Base-by-base conservation (phyloP, 2,888 invertebrate species). In the Drosophila fulvimacula region DNA sequence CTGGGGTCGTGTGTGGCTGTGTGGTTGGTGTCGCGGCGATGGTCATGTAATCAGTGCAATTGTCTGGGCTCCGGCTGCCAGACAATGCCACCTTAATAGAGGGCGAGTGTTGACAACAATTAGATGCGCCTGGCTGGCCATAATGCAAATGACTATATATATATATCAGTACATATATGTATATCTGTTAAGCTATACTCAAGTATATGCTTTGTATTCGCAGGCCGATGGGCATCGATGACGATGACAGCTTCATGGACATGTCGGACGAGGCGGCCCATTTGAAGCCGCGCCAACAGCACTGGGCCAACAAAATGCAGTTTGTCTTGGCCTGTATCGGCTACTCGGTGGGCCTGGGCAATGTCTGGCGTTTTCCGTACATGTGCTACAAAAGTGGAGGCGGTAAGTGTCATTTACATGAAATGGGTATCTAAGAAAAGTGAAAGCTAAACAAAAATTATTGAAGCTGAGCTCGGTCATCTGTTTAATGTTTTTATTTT, bases 301-400 rank as follows among this genome's bases (percentile, higher is more conserved):
- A 96, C 91, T 97, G 97, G 97, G 95, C 96, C 68, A 97, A 96
- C 92, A 97, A 97, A 93, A 94, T 96, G 88, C 97, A 97, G 93
- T 97, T 97, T 91, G 96, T 97, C 58, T 93, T 97, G 86, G 97
- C 97, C 53, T 97, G 97, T 91, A 95, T 97, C 74, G 97, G 97
- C 27, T 97, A 97, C 92, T 97, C 97, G 58, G 97, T 97, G 60
- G 97, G 97, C 41, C 94, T 97, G 74, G 97, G 97, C 82, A 97
- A 97, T 91, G 96, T 97, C 76, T 97, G 97, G 97, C 94, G 97
- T 86, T 98, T 98, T 93, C 98, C 98, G 38, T 98, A 98, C 93
- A 94, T 98, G 86, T 97, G 97, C 93, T 97, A 97, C 93, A 96
- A 96, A 93, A 97, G 96, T 91, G 97, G 97, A 81, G 97, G 97